Evolutionary conservation across 2,888 invertebrate genomes (phyloP).

Genomic region (Acronicta psi): DNA sequence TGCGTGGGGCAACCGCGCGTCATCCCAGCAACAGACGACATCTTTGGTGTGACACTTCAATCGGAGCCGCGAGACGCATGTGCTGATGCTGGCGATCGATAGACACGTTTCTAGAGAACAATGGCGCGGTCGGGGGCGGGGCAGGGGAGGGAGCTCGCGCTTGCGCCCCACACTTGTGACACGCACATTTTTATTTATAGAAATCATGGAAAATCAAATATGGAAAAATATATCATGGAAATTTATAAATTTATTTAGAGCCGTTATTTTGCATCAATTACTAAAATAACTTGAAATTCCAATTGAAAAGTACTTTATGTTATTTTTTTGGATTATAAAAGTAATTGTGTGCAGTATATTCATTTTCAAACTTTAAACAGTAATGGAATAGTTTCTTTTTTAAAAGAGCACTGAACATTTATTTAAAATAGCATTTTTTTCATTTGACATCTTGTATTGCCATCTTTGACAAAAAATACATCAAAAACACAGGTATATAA

Average conservation of each 20-base stretch:
- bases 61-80: constrained; percentile 23
- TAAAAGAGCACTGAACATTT: not conserved
- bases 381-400: constrained; percentile 18
- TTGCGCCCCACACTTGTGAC: constrained; percentile 9
- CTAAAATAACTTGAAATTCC: no score
- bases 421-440: not conserved
- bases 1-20: constrained; percentile 2
- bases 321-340: not conserved
- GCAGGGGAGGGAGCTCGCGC: constrained; percentile 1
- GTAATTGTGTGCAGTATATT: not conserved
- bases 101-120: not conserved
- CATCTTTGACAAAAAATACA: constrained; percentile 6
- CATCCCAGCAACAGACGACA: constrained; percentile 8
- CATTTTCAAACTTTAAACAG: constrained; percentile 14
- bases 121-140: no score
- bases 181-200: not conserved
- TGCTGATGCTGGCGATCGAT: constrained; percentile 27
- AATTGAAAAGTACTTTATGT: no score
- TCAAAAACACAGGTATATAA: constrained; percentile 10
- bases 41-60: not conserved
- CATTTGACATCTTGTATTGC: constrained; percentile 1
- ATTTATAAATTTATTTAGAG: no score
- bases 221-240: no score
- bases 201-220: no score
- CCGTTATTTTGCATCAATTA: no score